phyloP scores from a whole-genome alignment of 2,797 vertebrate species.

The Sebastes minor region DNA sequence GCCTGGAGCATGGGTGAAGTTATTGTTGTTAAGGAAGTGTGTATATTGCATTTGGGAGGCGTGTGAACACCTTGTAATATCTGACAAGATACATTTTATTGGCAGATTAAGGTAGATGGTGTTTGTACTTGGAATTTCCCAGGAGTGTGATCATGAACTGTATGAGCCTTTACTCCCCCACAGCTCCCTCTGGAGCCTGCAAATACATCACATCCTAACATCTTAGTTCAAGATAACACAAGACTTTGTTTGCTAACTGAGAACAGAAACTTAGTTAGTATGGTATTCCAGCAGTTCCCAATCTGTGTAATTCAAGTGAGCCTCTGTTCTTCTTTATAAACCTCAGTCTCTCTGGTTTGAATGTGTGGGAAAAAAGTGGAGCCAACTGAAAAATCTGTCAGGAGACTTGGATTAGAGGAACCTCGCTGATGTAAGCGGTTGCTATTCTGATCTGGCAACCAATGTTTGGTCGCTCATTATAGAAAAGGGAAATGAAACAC shows the following conservation, averaged over 20 bases:
- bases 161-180: background rate
- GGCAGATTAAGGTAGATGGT: background rate
- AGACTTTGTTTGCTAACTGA: background rate
- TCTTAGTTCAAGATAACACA: background rate
- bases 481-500: constrained; percentile 68
- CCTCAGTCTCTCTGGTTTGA: background rate
- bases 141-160: background rate
- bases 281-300: background rate
- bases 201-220: background rate
- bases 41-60: background rate
- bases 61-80: background rate
- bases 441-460: constrained; percentile 44
- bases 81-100: background rate
- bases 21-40: constrained; percentile 13
- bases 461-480: constrained; percentile 11
- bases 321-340: background rate
- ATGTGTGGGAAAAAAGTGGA: background rate
- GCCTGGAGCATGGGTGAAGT: background rate
- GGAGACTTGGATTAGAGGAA: constrained; percentile 25
- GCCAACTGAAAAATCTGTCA: background rate
- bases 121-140: constrained; percentile 11
- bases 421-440: constrained; percentile 32
- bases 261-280: background rate
- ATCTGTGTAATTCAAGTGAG: background rate
- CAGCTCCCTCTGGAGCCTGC: background rate